These are phyloP conservation scores for Ennomos fuscantarius DNA, from an alignment of 2,888 invertebrate species.

Conservation along the genomic window DNA sequence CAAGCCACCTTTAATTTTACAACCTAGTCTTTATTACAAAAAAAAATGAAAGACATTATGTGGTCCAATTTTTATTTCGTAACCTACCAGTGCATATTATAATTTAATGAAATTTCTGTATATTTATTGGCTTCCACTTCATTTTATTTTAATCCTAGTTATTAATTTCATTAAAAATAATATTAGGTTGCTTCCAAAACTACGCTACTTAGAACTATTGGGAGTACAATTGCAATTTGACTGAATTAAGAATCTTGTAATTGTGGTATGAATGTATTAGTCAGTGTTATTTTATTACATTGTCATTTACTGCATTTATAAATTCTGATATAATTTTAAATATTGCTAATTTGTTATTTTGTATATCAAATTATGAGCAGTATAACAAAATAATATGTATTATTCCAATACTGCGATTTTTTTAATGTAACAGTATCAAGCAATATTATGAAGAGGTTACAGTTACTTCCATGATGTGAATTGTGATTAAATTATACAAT, in stretches of 20 bases:
- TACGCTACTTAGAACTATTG: conserved; percentile 69
- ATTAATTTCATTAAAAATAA: conserved; percentile 67
- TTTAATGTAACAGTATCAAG: conserved; percentile 21
- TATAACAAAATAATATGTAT: conserved; percentile 42
- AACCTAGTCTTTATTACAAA: conserved; percentile 44
- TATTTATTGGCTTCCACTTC: conserved; percentile 69
- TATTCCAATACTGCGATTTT: conserved; percentile 25
- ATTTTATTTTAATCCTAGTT: conserved; percentile 52
- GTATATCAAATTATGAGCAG: conserved; percentile 64
- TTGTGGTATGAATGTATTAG: conserved; percentile 75
- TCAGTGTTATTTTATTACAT: conserved; percentile 69
- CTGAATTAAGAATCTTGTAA: conserved; percentile 76
- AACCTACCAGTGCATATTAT: conserved; percentile 41
- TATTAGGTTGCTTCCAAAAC: conserved; percentile 78
- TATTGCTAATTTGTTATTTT: conserved; percentile 80
- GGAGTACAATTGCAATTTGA: conserved; percentile 75
- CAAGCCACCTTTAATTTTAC: conserved; percentile 35
- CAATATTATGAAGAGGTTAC: conserved; percentile 33
- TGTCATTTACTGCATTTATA: conserved; percentile 74
- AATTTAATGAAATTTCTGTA: conserved; percentile 43
- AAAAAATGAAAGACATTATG: conserved; percentile 70
- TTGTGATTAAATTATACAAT: conserved; percentile 74
- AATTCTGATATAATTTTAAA: conserved; percentile 67
- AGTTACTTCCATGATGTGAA: conserved; percentile 49
- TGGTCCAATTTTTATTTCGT: conserved; percentile 75